Base-by-base conservation (phyloP, 2,797 vertebrate genomes). In the Malurus splendens region DNA sequence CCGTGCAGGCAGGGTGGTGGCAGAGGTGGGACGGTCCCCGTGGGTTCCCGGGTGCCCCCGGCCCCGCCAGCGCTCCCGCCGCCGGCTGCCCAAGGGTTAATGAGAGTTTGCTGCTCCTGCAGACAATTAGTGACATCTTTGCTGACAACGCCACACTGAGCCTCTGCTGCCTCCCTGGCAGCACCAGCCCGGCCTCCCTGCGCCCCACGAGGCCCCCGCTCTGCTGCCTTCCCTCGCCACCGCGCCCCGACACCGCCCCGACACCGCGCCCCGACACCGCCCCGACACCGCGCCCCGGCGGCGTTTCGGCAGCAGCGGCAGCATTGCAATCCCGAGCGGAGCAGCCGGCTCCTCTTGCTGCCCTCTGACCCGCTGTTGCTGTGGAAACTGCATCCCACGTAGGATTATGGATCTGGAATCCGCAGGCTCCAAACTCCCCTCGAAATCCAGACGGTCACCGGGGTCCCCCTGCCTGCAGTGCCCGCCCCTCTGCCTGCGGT, bases 51-150 rank as follows among this genome's bases (percentile, higher is more conserved):
- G 36, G 38, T 54, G 47, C 19, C 51, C 45, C 59, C 27, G 3
- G 33, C 41, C 45, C 44, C 50, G 0, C 23, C 50, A 55, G 22
- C 38, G 2, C 3, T 15, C 59, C 70, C n/a, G 42, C 92, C 67
- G 36, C 87, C 18, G 86, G 96, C 89, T 65, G 89, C 90, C 94
- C 90, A 96, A 97, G 97, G 96, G 97, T 97, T 97, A 97, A 97
- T 77, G 88, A 92, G 96, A 95, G 94, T 96, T 96, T 96, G 96
- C 96, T 87, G 96, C 96, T 96, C 96, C 96, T 95, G 96, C 96
- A 97, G 97, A 97, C 96, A 97, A 97, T 97, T 97, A 97, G 97
- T 97, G 97, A 97, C 97, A 97, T 97, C 96, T 97, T 82, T 95
- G 94, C 97, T 97, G 97, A 97, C 97, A 97, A 96, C 93, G 85